Evolutionary conservation across 2,797 vertebrate genomes (phyloP).

Genomic region (Tapirus indicus): DNA sequence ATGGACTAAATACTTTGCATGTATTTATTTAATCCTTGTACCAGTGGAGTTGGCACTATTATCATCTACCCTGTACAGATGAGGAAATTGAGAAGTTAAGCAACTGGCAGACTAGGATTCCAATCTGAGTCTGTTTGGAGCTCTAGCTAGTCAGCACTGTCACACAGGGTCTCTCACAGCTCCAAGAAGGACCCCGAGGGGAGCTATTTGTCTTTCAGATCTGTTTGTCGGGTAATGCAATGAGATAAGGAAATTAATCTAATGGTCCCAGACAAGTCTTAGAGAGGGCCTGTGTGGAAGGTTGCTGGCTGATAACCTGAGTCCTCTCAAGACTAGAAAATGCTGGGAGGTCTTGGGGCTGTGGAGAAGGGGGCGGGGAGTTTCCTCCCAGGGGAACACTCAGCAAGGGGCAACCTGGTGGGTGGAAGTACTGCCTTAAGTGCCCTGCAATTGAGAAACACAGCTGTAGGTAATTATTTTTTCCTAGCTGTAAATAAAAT

Average conservation of each 20-base stretch:
- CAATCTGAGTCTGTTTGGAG: not conserved
- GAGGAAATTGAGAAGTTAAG: constrained; percentile 19
- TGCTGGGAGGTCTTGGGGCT: not conserved
- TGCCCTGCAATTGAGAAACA: constrained; percentile 50
- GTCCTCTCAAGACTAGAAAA: not conserved
- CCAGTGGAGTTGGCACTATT: not conserved
- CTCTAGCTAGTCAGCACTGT: not conserved
- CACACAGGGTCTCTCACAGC: not conserved
- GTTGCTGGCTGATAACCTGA: not conserved
- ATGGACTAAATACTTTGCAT: not conserved
- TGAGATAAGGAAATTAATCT: constrained; percentile 47
- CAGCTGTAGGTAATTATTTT: constrained; percentile 77
- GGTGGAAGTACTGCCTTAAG: constrained; percentile 69
- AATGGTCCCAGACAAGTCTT: not conserved
- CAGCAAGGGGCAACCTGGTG: constrained; percentile 50
- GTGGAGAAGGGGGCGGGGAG: not conserved
- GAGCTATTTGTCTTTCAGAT: constrained; percentile 44
- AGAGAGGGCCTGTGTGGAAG: not conserved
- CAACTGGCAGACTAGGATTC: not conserved
- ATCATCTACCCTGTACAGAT: not conserved
- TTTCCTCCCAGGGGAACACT: constrained; percentile 44
- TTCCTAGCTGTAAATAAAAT: constrained; percentile 81
- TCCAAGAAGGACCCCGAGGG: not conserved
- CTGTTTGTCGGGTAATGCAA: not conserved
- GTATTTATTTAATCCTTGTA: constrained; percentile 2